Evolutionary conservation across 2,797 vertebrate genomes (phyloP), one percentile per base, ranked within the genome.

Genomic region (Monodelphis domestica): DNA sequence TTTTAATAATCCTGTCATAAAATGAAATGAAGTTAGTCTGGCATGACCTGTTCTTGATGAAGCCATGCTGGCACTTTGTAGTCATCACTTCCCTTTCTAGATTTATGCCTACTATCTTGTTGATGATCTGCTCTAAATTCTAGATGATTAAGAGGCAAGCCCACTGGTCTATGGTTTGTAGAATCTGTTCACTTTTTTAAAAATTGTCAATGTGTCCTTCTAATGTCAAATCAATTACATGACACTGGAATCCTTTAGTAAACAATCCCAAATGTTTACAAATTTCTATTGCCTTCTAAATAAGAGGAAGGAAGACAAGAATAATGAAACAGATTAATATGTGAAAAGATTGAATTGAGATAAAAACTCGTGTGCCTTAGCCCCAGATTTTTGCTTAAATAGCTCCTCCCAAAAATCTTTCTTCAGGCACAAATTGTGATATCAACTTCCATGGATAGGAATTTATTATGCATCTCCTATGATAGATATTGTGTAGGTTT

Each of bases 401-500:
- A 90, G 38, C 28, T 91, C 45, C 70, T 92, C 38, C 90, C 51
- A 38, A 91, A 93, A 91, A 70, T 28, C 87, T 55, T 54, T 95
- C 90, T 91, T 89, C 51, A 93, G 59, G n/a, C 94, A 96, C 84
- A n/a, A 52, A 94, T 95, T 93, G 17, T 88, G 87, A 91, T 95
- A 93, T 70, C 55, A 59, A 89, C 78, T 54, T 90, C 88, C 26
- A 11, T 1, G 29, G 59, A 91, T 91, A 70, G 63, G 90, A 57
- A 91, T 56, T 96, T 95, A 93, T 50, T 28, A 56, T 52, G 95
- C 91, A 63, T 97, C 97, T 95, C 89, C 45, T 59, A 94, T 91
- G 97, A 96, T 94, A 97, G 95, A 94, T 97, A 33, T 91, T 0
- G 9, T 54, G 95, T 96, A 95, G 9, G 12, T n/a, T 5, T 96